phyloP scores from a whole-genome alignment of 2,113 vertebrate genomes.

The Varanus salvator region DNA sequence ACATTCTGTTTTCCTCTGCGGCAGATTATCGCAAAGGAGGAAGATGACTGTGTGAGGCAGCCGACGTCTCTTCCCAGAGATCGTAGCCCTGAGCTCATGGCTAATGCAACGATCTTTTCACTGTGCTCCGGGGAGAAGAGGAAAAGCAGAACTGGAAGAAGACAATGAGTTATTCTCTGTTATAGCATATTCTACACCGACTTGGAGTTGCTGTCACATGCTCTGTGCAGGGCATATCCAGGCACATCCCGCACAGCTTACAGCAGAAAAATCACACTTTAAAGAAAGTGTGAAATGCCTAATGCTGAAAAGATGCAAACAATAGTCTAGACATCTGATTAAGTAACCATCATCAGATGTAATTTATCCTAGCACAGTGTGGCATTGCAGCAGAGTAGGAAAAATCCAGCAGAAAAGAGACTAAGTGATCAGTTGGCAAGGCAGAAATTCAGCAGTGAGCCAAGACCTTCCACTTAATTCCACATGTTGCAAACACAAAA shows the following conservation, averaged over 20 bases:
- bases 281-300: conserved; percentile 33
- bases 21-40: conserved; percentile 46
- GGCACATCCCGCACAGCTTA: neutral
- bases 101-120: neutral
- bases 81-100: conserved; percentile 32
- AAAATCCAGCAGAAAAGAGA: conserved; percentile 37
- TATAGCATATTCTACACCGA: neutral
- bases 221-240: neutral
- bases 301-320: conserved; percentile 25
- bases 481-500: conserved; percentile 18
- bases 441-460: conserved; percentile 4
- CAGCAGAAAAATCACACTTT: neutral
- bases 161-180: neutral
- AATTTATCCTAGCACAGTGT: conserved; percentile 45
- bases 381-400: conserved; percentile 32
- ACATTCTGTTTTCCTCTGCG: neutral
- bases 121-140: neutral
- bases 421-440: conserved; percentile 35
- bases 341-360: conserved; percentile 46
- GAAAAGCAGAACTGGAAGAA: neutral
- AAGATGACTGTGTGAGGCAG: conserved; percentile 44
- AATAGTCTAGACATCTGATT: conserved; percentile 32
- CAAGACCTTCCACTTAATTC: conserved; percentile 33
- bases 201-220: neutral
- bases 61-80: conserved; percentile 35